Conservation (phyloP, 2,113 vertebrate species). For the Plectropomus leopardus region DNA sequence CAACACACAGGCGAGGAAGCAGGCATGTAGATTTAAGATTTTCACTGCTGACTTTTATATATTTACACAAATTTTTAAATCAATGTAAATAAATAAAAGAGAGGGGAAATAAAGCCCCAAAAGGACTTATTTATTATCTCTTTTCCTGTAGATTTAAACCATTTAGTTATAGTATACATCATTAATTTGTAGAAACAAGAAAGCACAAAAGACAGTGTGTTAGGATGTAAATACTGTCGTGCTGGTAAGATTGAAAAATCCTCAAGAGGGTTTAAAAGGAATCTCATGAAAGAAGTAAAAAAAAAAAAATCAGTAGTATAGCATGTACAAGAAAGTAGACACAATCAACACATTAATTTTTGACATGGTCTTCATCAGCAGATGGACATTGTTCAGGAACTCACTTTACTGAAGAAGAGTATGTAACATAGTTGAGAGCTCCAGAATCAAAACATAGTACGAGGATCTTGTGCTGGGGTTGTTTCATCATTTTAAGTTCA, state of each 20-base stretch:
- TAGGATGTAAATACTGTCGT: neutral
- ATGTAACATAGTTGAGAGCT: neutral
- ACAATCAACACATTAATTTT: neutral
- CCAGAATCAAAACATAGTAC: neutral
- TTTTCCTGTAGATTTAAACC: neutral
- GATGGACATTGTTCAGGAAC: neutral
- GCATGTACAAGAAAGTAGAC: neutral
- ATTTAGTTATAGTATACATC: neutral
- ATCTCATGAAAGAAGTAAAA: too few species aligned
- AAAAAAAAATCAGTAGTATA: neutral
- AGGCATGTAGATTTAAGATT: neutral
- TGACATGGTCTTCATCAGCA: neutral
- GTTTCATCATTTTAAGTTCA: too few species aligned
- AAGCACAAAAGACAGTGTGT: neutral
- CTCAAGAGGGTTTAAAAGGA: neutral
- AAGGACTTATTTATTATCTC: neutral
- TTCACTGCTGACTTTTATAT: neutral
- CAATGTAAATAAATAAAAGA: neutral
- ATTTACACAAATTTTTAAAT: constrained; percentile 19
- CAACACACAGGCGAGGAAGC: constrained; percentile 12
- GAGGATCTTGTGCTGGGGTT: neutral
- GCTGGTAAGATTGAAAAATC: neutral
- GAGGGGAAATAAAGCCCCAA: neutral
- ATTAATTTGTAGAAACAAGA: neutral
- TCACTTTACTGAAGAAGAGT: neutral